Evolutionary conservation across 2,888 invertebrate genomes (phyloP).

Genomic region (Busseola fusca): DNA sequence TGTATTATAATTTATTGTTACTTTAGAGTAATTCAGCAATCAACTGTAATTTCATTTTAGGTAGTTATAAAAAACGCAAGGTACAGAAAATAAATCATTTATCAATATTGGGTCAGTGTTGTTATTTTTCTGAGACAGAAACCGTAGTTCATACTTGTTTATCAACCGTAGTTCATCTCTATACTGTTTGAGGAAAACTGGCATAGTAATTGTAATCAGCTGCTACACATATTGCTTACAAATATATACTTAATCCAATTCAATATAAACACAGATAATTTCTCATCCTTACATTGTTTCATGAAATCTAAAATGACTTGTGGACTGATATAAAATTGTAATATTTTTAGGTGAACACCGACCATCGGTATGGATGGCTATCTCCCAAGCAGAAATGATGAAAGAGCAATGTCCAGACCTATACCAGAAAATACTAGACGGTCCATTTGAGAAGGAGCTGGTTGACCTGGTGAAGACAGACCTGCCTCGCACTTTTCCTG

Average conservation of each 20-base stretch:
- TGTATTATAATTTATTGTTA: conserved; percentile 4
- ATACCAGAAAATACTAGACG: conserved; percentile 91
- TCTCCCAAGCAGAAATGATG: conserved; percentile 93
- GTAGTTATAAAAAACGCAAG: background rate
- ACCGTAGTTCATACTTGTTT: background rate
- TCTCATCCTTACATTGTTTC: background rate
- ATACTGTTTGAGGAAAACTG: conserved; percentile 20
- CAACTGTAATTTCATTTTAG: background rate
- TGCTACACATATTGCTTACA: background rate
- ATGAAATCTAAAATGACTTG: conserved; percentile 1
- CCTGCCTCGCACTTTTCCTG: conserved; percentile 97
- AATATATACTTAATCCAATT: background rate
- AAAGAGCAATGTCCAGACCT: conserved; percentile 90
- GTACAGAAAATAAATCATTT: too few species aligned
- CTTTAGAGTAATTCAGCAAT: background rate
- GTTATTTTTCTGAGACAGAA: background rate
- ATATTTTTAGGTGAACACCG: conserved; percentile 87
- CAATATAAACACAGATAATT: background rate
- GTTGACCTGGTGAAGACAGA: conserved; percentile 96
- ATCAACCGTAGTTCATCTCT: too few species aligned
- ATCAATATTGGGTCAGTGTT: background rate
- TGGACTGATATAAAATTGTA: background rate
- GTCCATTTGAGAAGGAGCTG: conserved; percentile 91
- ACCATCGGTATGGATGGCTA: conserved; percentile 94
- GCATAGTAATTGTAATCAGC: background rate